Conservation (phyloP, 2,888 invertebrate species). For the Apamea anceps region DNA sequence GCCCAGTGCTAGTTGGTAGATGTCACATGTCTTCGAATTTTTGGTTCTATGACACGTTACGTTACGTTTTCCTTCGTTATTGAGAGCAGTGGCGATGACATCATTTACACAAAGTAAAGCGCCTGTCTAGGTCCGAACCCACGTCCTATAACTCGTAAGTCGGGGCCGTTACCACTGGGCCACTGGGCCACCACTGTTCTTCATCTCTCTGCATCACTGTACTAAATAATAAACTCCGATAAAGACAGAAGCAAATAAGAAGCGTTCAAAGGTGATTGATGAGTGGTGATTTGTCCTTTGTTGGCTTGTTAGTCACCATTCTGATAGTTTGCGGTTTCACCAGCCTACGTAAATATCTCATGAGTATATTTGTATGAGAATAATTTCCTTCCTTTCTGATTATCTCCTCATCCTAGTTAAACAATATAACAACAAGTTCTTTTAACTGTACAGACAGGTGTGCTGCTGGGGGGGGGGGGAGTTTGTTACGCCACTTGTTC, state of each 20-base stretch:
- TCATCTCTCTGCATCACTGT: not conserved
- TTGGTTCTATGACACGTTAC: too few relatives aligned
- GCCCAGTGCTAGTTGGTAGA: too few relatives aligned
- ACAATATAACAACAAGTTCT: not conserved
- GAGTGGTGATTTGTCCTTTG: conserved; percentile 45
- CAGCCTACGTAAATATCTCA: conserved; percentile 32
- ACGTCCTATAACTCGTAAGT: too few relatives aligned
- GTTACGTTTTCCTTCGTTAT: too few relatives aligned
- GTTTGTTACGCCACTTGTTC: not conserved
- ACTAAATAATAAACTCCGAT: conserved; percentile 15
- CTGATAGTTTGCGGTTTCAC: conserved; percentile 54
- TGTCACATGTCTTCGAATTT: too few relatives aligned
- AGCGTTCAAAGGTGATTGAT: conserved; percentile 25
- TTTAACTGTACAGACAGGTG: not conserved
- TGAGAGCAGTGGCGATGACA: too few relatives aligned
- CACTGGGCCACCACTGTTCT: too few relatives aligned
- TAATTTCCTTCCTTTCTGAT: conserved; percentile 14
- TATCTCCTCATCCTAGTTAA: not conserved
- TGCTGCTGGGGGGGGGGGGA: not conserved
- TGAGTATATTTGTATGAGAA: conserved; percentile 15
- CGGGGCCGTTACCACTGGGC: too few relatives aligned
- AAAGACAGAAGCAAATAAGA: conserved; percentile 14
- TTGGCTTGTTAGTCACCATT: conserved; percentile 49
- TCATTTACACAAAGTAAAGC: too few relatives aligned
- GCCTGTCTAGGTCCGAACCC: too few relatives aligned